Evolutionary conservation across 2,797 vertebrate genomes (phyloP).

Genomic region (Calcarius lapponicus): DNA sequence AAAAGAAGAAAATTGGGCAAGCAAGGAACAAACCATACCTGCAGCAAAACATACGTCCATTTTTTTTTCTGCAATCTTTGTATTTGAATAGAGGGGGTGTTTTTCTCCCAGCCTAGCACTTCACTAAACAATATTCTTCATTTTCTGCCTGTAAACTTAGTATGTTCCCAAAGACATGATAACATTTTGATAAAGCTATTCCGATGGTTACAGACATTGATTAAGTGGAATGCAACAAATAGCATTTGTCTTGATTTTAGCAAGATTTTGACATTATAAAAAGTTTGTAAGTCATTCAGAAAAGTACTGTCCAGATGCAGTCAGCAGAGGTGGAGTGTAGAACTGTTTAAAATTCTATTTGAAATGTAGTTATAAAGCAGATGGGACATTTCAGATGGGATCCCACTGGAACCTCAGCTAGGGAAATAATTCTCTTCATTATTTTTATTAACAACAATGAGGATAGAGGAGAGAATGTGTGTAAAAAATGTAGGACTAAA

Average conservation of each 20-base stretch:
- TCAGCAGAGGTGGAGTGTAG: not conserved
- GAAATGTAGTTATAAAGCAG: not conserved
- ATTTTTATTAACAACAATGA: not conserved
- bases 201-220: not conserved
- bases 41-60: not conserved
- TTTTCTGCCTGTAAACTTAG: not conserved
- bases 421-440: not conserved
- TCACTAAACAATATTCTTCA: not conserved
- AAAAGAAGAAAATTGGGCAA: not conserved
- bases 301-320: not conserved
- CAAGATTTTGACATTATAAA: not conserved
- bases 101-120: not conserved
- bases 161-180: not conserved
- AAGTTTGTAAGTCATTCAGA: not conserved
- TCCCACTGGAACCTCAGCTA: not conserved
- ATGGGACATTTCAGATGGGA: not conserved
- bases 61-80: not conserved
- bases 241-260: not conserved
- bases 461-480: not conserved
- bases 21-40: not conserved
- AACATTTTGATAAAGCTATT: not conserved
- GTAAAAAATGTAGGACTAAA: not conserved
- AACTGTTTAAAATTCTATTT: not conserved
- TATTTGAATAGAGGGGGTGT: fast-evolving
- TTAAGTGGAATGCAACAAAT: not conserved